Evolutionary conservation across 2,888 invertebrate genomes (phyloP), one percentile per base, ranked within the genome.

Genomic region (Mimachlamys varia): DNA sequence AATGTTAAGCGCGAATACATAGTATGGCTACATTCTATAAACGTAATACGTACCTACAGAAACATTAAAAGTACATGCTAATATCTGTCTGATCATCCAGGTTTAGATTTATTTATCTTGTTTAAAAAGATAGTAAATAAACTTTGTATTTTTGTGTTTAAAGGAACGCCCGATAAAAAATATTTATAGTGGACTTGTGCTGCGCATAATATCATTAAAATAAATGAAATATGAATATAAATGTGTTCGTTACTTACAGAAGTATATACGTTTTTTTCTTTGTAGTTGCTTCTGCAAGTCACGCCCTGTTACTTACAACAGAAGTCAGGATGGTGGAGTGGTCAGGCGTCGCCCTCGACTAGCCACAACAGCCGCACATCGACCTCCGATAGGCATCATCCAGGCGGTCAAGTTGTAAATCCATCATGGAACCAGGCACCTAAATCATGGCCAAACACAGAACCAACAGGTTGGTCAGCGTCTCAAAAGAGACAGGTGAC

Each of bases 331-430:
- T 76, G 76, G 76, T 76, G 76, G 76, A 76, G 27, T 76, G 76
- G 76, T 22, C 76, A 76, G 76, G 33, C 27, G 7, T 76, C 76
- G 33, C 76, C 62, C 33, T 1, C 76, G 33, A 22, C 33, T 17
- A 76, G 76, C 33, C 33, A 27, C 10, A 76, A 76, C 76, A 76
- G 33, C 76, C 27, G 33, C 27, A 12, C 76, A 76, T 1, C 22
- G 33, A n/a, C 62, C 22, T n/a, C 22, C 17, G 62, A n/a, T 12
- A 76, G 27, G n/a, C n/a, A n/a, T 33, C 27, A 33, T 15, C 76
- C 76, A 33, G 76, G 76, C 27, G 76, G 76, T 33, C 76, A 76
- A 33, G 76, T 33, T 33, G 76, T 76, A 76, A 76, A 76, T 76
- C 76, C 76, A 33, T 19, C 27, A 2, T 76, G 76, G 76, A 76